Evolutionary conservation across 1,140 invertebrate genomes (phyloP), one percentile per base, ranked within the genome.

Genomic region (Cheumatopsyche charites): DNA sequence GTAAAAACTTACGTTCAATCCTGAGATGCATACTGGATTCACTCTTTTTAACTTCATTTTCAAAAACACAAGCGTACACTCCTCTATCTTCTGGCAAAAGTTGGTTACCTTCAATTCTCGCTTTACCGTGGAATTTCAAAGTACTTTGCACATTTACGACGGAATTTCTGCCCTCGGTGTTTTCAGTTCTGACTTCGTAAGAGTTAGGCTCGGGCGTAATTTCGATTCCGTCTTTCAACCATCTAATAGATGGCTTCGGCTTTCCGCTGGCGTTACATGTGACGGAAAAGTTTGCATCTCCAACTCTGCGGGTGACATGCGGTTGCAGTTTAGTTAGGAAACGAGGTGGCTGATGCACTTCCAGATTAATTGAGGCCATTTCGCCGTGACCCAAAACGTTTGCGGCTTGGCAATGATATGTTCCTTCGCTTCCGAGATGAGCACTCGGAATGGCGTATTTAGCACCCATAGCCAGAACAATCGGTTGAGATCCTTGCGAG

Each of bases 341-440:
- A 69, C 90, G 89, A 0, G 95, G 94, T 0, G 93, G 90, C 78
- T 96, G 94, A 78, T 95, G 89, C 0, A 97, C 94, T 78, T 92
- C 91, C 1, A 97, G 84, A 62, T 89, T 88, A 11, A 94, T 92
- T 0, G 91, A 91, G 0, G 92, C 93, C 49, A 91, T 85, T 75
- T 93, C 91, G 0, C 94, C 93, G 58, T 90, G 89, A 3, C 95
- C 95, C 70, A 96, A 86, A 79, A 94, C 92, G 78, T 97, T 97
- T 15, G 89, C 90, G 0, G 94, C 94, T 78, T 95, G 91, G 78
- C 95, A 97, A 77, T 91, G 91, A 79, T 97, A 97, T 17, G 89
- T 89, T 1, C 94, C 95, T 81, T 96, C 95, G 77, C 91, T 93
- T 11, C 88, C 90, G 17, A 94, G 82, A 77, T 94, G 90, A 0